Evolutionary conservation across 2,888 invertebrate genomes (phyloP).

Genomic region (Sminthurinus aureus): DNA sequence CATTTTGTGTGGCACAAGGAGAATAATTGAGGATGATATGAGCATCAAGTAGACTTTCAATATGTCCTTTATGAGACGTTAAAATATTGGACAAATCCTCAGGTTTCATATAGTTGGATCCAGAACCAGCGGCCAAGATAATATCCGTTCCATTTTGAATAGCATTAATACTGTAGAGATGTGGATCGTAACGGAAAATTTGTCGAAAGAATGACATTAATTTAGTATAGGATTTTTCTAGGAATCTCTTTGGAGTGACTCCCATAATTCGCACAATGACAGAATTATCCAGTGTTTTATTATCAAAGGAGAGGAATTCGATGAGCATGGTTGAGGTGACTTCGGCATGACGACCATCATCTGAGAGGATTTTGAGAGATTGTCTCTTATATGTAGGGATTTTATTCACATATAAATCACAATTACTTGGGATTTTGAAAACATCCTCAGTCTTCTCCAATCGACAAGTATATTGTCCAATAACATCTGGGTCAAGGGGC

Average conservation of each 20-base stretch:
- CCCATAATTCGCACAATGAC: slow-evolving; percentile 79
- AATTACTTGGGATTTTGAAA: slow-evolving; percentile 73
- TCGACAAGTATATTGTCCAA: slow-evolving; percentile 87
- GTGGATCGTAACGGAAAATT: slow-evolving; percentile 64
- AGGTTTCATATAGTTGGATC: slow-evolving; percentile 69
- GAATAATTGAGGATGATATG: slow-evolving; percentile 76
- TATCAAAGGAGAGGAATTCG: slow-evolving; percentile 81
- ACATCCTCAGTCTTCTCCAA: slow-evolving; percentile 66
- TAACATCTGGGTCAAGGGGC: slow-evolving; percentile 90
- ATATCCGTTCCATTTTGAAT: slow-evolving; percentile 73
- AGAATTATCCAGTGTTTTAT: slow-evolving; percentile 82
- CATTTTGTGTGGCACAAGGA: slow-evolving; percentile 69
- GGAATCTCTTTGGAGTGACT: slow-evolving; percentile 76
- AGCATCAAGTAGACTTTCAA: slow-evolving; percentile 72
- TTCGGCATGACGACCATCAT: slow-evolving; percentile 86
- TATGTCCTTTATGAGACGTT: slow-evolving; percentile 71
- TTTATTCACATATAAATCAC: slow-evolving; percentile 79
- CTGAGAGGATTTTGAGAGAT: slow-evolving; percentile 80
- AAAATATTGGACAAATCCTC: slow-evolving; percentile 73
- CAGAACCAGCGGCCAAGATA: slow-evolving; percentile 70
- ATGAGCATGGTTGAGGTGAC: slow-evolving; percentile 87
- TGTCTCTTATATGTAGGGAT: slow-evolving; percentile 67
- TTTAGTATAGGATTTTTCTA: slow-evolving; percentile 73
- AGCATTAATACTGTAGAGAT: slow-evolving; percentile 79
- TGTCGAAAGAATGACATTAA: slow-evolving; percentile 53